A percentile compares a stretch with the other conserved stretches of the same genome.
phyloP scores from a whole-genome alignment of 2,797 vertebrate genomes.

The Gouania willdenowi region DNA sequence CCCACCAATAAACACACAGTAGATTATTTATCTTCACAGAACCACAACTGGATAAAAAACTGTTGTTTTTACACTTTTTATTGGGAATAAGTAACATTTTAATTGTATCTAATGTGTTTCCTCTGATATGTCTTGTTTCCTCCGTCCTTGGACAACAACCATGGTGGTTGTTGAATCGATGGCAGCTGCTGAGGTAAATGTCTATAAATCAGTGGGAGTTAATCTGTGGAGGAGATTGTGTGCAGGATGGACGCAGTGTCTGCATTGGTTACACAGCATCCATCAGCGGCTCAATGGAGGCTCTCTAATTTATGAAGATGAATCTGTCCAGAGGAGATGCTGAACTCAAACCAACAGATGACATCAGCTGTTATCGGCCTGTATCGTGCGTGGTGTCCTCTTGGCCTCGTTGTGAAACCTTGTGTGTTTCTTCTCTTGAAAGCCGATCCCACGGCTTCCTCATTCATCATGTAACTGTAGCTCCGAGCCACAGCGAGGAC shows the following conservation, averaged over 20 bases:
- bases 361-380: constrained; percentile 15
- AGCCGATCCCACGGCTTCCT: constrained; percentile 65
- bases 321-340: constrained; percentile 3
- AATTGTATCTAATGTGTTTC: too few relatives aligned
- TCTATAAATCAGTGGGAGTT: constrained; percentile 78
- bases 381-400: constrained; percentile 20
- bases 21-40: too few relatives aligned
- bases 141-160: too few relatives aligned
- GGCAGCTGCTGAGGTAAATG: constrained; percentile 77
- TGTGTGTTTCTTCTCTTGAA: constrained; percentile 83
- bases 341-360: background rate
- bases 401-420: constrained; percentile 62
- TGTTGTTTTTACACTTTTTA: too few relatives aligned
- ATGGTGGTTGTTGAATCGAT: too few relatives aligned
- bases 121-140: too few relatives aligned
- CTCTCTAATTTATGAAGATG: constrained; percentile 29
- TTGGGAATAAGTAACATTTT: too few relatives aligned
- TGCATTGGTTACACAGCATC: constrained; percentile 78
- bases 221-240: constrained; percentile 76
- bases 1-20: too few relatives aligned
- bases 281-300: constrained; percentile 72
- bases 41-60: too few relatives aligned
- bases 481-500: constrained; percentile 41
- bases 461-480: constrained; percentile 78
- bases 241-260: constrained; percentile 59